Percentiles rank a stretch among this genome's conserved stretches.
Conservation (phyloP, 2,888 invertebrate genomes). For the Ceramica pisi region DNA sequence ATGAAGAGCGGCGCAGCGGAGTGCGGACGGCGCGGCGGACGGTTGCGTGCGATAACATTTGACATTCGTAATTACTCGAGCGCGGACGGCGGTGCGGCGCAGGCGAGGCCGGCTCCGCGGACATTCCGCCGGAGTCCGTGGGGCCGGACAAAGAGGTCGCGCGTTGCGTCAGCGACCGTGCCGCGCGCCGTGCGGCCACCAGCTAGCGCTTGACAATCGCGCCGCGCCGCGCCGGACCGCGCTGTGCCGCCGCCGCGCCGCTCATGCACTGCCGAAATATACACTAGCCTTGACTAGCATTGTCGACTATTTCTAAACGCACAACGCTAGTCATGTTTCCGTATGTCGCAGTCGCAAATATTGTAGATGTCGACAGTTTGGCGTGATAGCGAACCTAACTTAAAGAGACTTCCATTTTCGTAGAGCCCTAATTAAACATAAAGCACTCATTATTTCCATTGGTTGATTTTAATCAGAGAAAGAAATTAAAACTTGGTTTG, state of each 20-base stretch:
- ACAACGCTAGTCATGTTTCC: constrained; percentile 73
- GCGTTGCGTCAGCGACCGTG: constrained; percentile 84
- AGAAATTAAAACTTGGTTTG: constrained; percentile 67
- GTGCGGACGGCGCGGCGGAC: constrained; percentile 89
- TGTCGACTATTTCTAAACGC: constrained; percentile 80
- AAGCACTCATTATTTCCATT: constrained; percentile 58
- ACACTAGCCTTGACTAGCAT: constrained; percentile 82
- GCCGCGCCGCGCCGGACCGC: constrained; percentile 64
- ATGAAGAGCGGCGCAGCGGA: constrained; percentile 91
- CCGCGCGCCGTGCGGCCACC: constrained; percentile 55
- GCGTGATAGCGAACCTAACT: constrained; percentile 26
- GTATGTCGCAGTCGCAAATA: constrained; percentile 66
- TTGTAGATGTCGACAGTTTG: constrained; percentile 61
- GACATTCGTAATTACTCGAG: constrained; percentile 91
- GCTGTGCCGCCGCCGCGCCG: constrained; percentile 63
- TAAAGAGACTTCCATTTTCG: constrained; percentile 22
- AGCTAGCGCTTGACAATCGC: constrained; percentile 72
- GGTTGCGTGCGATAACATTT: constrained; percentile 91
- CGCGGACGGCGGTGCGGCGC: constrained; percentile 79
- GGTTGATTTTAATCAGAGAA: constrained; percentile 60
- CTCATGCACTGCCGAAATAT: constrained; percentile 82
- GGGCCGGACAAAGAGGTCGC: constrained; percentile 90
- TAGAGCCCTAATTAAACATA: constrained; percentile 50
- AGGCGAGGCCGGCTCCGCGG: constrained; percentile 81
- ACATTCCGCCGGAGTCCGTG: constrained; percentile 83